Percentiles rank a stretch among this genome's conserved stretches.
These are phyloP conservation scores for Eptesicus fuscus DNA, from an alignment of 2,113 vertebrate genomes.

Conservation along the genomic window DNA sequence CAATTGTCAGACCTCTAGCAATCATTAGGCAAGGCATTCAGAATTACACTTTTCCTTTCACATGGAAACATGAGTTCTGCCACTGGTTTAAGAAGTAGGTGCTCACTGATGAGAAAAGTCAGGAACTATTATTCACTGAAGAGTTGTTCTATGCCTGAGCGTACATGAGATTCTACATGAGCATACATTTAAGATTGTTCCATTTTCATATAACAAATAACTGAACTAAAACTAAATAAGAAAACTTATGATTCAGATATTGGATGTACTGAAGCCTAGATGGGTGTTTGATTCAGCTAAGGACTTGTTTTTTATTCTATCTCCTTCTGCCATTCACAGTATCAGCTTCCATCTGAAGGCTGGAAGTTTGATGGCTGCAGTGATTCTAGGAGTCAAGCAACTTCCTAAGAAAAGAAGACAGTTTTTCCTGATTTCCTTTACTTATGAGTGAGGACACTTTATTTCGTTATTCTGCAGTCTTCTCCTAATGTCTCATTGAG, in stretches of 20 bases:
- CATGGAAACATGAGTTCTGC: neutral
- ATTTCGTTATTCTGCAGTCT: neutral
- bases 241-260: neutral
- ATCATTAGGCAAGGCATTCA: neutral
- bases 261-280: neutral
- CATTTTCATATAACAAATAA: neutral
- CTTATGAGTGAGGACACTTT: neutral
- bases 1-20: neutral
- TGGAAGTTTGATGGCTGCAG: neutral
- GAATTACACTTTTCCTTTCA: neutral
- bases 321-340: neutral
- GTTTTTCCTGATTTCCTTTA: neutral
- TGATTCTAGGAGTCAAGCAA: neutral
- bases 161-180: neutral
- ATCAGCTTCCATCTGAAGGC: neutral
- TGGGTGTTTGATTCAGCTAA: neutral
- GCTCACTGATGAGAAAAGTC: neutral
- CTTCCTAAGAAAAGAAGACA: neutral
- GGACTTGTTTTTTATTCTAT: neutral
- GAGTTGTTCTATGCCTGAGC: neutral
- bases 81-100: neutral
- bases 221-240: conserved; percentile 4
- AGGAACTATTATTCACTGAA: neutral
- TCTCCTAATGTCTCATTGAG: neutral
- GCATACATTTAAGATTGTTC: neutral